phyloP scores from a whole-genome alignment of 1,140 invertebrate species.

The Argopecten irradians region DNA sequence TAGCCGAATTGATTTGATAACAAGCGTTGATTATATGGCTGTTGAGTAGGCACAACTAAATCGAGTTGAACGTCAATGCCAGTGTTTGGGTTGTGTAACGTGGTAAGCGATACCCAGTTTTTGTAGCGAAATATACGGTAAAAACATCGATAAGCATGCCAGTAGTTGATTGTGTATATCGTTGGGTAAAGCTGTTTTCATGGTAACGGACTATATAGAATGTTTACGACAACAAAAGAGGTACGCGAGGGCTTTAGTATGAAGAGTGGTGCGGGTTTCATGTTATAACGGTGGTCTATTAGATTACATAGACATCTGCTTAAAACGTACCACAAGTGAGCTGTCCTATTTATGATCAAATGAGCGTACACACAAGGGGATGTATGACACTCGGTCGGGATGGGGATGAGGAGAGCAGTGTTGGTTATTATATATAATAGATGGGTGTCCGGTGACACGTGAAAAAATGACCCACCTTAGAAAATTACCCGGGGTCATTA shows the following conservation, averaged over 20 bases:
- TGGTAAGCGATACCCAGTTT: neutral
- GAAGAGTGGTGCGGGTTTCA: neutral
- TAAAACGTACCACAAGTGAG: neutral
- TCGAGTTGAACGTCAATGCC: too few relatives aligned
- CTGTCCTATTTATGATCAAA: neutral
- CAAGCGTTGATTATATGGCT: neutral
- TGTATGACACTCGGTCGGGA: neutral
- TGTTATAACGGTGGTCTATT: neutral
- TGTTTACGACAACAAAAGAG: neutral
- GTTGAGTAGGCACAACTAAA: too few relatives aligned
- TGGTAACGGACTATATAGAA: neutral
- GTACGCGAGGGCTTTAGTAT: neutral
- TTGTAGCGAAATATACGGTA: neutral
- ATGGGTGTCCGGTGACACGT: too few relatives aligned
- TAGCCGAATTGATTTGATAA: neutral
- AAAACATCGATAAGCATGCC: neutral
- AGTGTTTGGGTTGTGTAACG: too few relatives aligned
- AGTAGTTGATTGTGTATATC: too few relatives aligned
- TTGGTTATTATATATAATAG: too few relatives aligned
- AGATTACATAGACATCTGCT: neutral
- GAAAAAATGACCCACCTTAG: too few relatives aligned
- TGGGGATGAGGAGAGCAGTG: neutral
- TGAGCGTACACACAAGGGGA: neutral
- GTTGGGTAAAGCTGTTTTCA: neutral
- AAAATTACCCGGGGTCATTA: too few relatives aligned